A percentile compares a stretch with the other conserved stretches of the same genome.
These are phyloP conservation scores for Mastomys coucha DNA, from an alignment of 2,113 vertebrate genomes.

Conservation along the genomic window DNA sequence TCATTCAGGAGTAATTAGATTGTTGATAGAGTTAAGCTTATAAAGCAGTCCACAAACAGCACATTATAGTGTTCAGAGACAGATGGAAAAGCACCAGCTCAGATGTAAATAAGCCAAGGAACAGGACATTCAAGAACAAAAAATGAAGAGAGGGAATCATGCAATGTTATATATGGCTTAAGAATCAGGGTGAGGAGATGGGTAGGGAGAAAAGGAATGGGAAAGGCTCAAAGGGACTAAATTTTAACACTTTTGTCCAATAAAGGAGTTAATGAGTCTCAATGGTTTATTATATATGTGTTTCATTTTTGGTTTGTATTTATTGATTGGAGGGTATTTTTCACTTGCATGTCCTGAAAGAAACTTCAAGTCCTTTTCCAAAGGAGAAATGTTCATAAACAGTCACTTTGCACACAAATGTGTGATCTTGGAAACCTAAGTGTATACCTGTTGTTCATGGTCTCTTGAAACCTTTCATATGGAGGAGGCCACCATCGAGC, in stretches of 20 bases:
- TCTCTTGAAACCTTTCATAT: neutral
- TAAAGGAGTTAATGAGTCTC: neutral
- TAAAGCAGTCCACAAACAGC: neutral
- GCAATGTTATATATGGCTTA: neutral
- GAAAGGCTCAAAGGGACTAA: neutral
- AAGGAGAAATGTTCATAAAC: neutral
- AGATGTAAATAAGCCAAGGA: neutral
- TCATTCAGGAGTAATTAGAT: neutral
- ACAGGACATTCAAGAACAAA: neutral
- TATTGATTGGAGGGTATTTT: neutral
- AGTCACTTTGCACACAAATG: neutral
- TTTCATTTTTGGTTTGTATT: neutral
- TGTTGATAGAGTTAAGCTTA: neutral
- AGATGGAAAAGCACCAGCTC: neutral
- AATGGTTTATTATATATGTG: neutral
- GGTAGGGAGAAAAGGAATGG: neutral
- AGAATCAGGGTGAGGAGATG: neutral
- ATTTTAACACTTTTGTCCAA: neutral
- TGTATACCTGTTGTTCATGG: neutral
- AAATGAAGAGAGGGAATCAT: neutral
- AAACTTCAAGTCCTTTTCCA: neutral
- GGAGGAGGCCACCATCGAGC: neutral
- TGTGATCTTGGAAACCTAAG: neutral
- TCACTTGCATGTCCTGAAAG: constrained; percentile 19
- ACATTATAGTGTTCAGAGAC: neutral